Conservation (phyloP, 2,113 vertebrate genomes). For the Indri indri region DNA sequence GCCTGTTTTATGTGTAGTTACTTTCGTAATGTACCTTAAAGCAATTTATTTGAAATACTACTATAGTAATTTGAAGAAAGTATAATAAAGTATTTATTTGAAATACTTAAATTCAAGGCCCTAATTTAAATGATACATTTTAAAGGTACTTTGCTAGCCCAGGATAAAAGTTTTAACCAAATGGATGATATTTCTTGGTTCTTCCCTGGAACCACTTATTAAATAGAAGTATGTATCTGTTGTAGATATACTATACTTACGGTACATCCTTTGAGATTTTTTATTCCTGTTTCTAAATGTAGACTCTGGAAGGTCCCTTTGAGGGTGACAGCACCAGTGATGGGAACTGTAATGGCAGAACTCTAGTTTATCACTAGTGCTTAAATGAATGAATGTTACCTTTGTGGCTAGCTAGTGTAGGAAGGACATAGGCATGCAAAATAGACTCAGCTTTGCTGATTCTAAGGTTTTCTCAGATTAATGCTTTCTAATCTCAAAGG, state of each 20-base stretch:
- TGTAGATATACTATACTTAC: neutral
- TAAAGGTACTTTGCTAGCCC: neutral
- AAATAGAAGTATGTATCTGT: constrained; percentile 7
- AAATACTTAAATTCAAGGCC: neutral
- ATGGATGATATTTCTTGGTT: neutral
- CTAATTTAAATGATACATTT: constrained; percentile 20
- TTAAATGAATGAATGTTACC: constrained; percentile 14
- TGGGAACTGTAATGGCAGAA: constrained; percentile 1
- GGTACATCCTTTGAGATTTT: neutral
- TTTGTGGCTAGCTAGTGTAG: neutral
- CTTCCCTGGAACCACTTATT: neutral
- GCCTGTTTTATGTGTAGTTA: neutral
- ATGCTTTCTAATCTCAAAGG: neutral
- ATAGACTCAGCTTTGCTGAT: neutral
- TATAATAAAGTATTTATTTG: neutral
- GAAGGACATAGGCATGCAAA: neutral
- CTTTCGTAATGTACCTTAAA: constrained; percentile 30
- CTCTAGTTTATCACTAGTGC: neutral
- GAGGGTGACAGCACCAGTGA: neutral
- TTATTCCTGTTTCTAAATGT: constrained; percentile 42
- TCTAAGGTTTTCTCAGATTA: neutral
- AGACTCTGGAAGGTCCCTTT: neutral
- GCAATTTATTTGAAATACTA: constrained; percentile 2
- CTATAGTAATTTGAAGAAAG: neutral
- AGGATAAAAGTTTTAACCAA: neutral